A percentile compares a stretch with the other conserved stretches of the same genome.
phyloP scores from a whole-genome alignment of 1,140 invertebrate genomes.

The Pachypsylla venusta region DNA sequence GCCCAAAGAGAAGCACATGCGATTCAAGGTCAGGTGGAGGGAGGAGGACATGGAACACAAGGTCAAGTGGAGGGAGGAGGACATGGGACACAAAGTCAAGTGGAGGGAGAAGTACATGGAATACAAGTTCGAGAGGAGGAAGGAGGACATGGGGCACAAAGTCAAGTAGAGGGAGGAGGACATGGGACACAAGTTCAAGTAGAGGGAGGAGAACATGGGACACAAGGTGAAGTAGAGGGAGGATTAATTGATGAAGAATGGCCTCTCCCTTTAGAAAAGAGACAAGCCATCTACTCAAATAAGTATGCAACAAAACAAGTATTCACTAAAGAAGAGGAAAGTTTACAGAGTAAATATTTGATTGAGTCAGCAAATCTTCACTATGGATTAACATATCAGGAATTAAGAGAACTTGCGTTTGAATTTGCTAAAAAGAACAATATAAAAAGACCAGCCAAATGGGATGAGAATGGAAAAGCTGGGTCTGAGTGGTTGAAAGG shows the following conservation, averaged over 20 bases:
- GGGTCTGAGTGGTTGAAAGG: background rate
- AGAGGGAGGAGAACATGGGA: too few species aligned
- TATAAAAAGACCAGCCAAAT: background rate
- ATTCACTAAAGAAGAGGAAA: slow-evolving; percentile 11
- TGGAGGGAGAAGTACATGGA: too few species aligned
- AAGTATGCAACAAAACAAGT: slow-evolving; percentile 10
- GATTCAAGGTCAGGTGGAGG: too few species aligned
- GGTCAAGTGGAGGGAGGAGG: too few species aligned
- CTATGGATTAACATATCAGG: slow-evolving; percentile 9
- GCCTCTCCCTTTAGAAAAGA: background rate
- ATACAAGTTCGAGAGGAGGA: too few species aligned
- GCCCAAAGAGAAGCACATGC: background rate
- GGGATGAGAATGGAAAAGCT: background rate
- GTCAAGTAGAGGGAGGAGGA: too few species aligned
- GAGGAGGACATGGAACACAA: too few species aligned
- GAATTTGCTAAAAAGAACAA: background rate
- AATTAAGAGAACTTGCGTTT: slow-evolving; percentile 5
- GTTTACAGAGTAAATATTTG: background rate
- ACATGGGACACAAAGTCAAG: too few species aligned
- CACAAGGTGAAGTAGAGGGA: background rate
- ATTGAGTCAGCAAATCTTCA: slow-evolving; percentile 8
- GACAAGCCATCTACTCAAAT: too few species aligned
- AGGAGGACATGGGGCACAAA: too few species aligned
- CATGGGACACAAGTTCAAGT: too few species aligned
- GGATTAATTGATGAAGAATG: background rate